phyloP scores from a whole-genome alignment of 2,888 invertebrate genomes.

The Prenolepis imparis region DNA sequence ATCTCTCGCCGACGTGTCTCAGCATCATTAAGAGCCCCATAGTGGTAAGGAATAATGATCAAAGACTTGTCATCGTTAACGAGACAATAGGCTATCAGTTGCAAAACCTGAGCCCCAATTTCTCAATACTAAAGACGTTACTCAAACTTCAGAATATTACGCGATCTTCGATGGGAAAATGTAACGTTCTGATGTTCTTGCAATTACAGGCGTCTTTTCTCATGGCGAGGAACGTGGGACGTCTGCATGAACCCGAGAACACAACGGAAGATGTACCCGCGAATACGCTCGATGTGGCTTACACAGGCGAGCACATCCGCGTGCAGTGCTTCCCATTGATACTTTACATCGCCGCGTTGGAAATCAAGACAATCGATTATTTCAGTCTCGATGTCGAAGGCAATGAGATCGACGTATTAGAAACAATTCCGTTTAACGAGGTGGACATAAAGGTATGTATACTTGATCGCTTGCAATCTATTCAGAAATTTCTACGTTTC shows the following conservation, averaged over 20 bases:
- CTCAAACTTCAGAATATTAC: not conserved
- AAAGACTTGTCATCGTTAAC: constrained; percentile 11
- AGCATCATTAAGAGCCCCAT: constrained; percentile 84
- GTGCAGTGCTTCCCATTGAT: constrained; percentile 88
- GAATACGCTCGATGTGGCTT: constrained; percentile 76
- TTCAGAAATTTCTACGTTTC: not conserved
- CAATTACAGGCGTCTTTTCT: constrained; percentile 84
- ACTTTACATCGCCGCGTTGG: constrained; percentile 86
- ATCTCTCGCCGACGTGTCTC: constrained; percentile 86
- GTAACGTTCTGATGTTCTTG: not conserved
- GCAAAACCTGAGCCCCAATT: not conserved
- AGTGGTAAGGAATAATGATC: constrained; percentile 78
- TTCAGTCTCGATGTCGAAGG: constrained; percentile 88
- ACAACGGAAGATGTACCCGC: constrained; percentile 41
- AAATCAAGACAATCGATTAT: constrained; percentile 87
- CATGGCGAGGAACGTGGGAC: constrained; percentile 85
- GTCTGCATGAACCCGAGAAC: constrained; percentile 79
- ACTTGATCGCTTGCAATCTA: no score
- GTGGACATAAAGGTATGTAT: constrained; percentile 85
- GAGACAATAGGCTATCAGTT: not conserved
- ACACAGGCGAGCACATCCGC: constrained; percentile 79
- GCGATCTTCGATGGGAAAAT: not conserved
- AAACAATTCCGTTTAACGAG: constrained; percentile 87
- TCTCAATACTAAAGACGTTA: not conserved
- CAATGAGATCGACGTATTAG: constrained; percentile 86